Percentiles rank a stretch among this genome's conserved stretches.
These are phyloP conservation scores for Toxostoma redivivum DNA, from an alignment of 2,113 vertebrate species.

Conservation along the genomic window DNA sequence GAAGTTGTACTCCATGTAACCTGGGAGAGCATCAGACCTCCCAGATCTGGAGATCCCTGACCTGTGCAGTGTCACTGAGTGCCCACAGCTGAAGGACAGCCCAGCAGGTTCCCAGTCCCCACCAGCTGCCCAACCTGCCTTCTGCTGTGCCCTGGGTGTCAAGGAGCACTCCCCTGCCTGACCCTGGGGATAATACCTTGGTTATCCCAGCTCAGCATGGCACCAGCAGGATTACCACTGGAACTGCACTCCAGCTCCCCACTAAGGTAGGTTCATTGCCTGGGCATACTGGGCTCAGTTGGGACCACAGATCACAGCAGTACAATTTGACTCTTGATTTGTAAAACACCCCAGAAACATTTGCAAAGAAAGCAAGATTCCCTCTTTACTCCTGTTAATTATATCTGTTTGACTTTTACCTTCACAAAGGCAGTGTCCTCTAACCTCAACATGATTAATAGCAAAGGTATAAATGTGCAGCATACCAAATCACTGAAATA, in stretches of 20 bases:
- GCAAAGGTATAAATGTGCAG: background rate
- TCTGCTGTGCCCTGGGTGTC: background rate
- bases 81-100: background rate
- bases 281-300: background rate
- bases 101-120: accelerated
- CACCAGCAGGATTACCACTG: background rate
- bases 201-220: background rate
- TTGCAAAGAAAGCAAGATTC: background rate
- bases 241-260: background rate
- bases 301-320: background rate
- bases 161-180: background rate
- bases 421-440: background rate
- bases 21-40: background rate
- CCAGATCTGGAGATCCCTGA: background rate
- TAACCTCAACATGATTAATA: background rate
- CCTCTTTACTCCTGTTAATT: background rate
- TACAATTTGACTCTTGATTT: background rate
- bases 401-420: background rate
- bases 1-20: background rate
- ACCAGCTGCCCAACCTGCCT: background rate
- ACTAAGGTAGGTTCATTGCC: background rate
- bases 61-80: background rate
- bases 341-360: background rate
- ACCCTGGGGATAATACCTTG: background rate
- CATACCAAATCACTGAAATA: background rate